Base-by-base conservation (phyloP, 2,888 invertebrate genomes). In the Megaustenia siamemsis region DNA sequence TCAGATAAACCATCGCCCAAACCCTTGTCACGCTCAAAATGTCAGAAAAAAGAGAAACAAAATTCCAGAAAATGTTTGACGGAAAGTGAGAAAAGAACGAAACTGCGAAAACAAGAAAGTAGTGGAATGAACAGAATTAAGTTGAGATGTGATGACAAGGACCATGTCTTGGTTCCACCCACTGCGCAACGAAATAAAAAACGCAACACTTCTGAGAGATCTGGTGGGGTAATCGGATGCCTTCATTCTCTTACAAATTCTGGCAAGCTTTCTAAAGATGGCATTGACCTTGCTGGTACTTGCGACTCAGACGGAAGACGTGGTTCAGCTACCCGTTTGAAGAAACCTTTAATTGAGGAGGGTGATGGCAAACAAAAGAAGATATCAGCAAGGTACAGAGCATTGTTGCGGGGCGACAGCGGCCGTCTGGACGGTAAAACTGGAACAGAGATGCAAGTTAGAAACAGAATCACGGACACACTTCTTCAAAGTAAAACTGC, bases 361-460 rank as follows among this genome's bases (percentile, higher is more conserved):
- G 73, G 73, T 15, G 28, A 45, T n/a, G 28, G 1, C n/a, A 83
- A 53, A 15, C 75, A 63, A 8, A 83, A 83, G 49, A 83, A 83
- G 49, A 24, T 83, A 21, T 83, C 83, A 3, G 8, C 28, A 0
- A 21, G 69, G 18, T 83, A 77, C 40, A 63, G 83, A 28, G 77
- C 76, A 4, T 40, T 83, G 18, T 24, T 83, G 28, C 76, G 83
- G 2, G 68, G 53, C 10, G 77, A 77, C 15, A 53, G 66, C 10
- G 68, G 77, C 0, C 68, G 68, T 38, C 8, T 83, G 24, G 83
- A 56, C 38, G 77, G 77, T 1, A 76, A 69, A 53, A 43, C 77
- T 12, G 40, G 68, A n/a, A 69, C 68, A 24, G 77, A 83, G 40
- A 68, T 77, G 4, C 28, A 45, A 28, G 40, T 69, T 12, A 35